Base-by-base conservation (phyloP, 2,888 invertebrate genomes). In the Conus canariensis region DNA sequence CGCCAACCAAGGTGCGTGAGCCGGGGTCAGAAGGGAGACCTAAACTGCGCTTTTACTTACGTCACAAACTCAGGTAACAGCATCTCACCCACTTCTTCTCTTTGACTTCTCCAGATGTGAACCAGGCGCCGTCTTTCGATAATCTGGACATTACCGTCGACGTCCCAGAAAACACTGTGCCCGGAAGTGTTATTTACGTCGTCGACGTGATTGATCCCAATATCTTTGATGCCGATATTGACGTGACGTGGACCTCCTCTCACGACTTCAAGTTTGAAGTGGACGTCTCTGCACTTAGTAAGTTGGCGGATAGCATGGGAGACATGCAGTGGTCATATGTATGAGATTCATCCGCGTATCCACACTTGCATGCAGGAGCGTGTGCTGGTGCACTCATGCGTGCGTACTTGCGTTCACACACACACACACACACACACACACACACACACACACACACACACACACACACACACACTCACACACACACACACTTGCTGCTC, bases 131-230 rank as follows among this genome's bases (percentile, higher is more conserved):
- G 8, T 58, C 58, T 16, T 89, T 89, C 89, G 19, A 83, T 19
- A 89, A 89, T 60, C 85, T 89, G 56, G 59, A 67, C 25, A 5
- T 7, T 74, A 89, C 89, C 0, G 58, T 89, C 58, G 85, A 85
- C 7, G 67, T 89, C 58, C 89, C 89, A 77, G 89, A 89, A 85
- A 3, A 45, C 85, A 85, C 89, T 4, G 70, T 59, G n/a, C n/a
- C 74, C 30, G 89, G 89, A 89, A 89, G 74, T 59, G 25, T 16
- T 4, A 74, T 89, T 22, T 89, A 89, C 85, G 85, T 85, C 58
- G 74, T 89, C n/a, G 25, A 74, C 64, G 89, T 89, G 12, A 74
- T 10, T 0, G 89, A 89, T 45, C 70, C 56, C 25, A 85, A 70
- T 70, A 83, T 89, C 74, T 89, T 59, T 25, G 67, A 7, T 5